Conservation (phyloP, 1,140 invertebrate species). For the Diabrotica undecimpunctata region DNA sequence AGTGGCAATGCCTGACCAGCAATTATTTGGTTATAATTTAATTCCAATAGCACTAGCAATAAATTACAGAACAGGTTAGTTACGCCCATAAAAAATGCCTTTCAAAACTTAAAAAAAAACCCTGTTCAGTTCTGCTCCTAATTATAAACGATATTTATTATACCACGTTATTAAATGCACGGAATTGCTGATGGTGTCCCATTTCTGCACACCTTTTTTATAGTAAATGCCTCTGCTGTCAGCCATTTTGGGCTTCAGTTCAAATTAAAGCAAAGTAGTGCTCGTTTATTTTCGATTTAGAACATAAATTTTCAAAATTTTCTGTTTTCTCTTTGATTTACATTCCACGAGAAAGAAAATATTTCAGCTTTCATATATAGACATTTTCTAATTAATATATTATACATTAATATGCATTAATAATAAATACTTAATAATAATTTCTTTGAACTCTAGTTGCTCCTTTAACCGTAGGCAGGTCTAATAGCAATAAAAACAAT, state of each 20-base stretch:
- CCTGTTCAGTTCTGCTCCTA: background rate
- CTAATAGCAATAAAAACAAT: no score
- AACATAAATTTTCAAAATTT: no score
- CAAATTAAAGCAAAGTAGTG: constrained; percentile 5
- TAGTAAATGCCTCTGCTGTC: constrained; percentile 16
- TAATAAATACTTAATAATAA: no score
- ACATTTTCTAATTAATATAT: no score
- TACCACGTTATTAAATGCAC: background rate
- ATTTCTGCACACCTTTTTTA: constrained; percentile 16
- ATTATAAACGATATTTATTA: constrained; percentile 3
- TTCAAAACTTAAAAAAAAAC: background rate
- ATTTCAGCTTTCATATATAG: no score
- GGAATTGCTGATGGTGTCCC: constrained; percentile 8
- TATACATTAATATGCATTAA: no score
- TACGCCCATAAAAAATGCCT: background rate
- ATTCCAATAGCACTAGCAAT: background rate
- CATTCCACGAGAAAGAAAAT: no score
- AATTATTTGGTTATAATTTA: background rate
- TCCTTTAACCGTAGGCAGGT: no score
- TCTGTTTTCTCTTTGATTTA: no score
- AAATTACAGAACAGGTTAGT: background rate
- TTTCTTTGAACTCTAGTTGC: no score
- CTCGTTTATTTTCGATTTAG: no score
- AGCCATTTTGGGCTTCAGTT: constrained; percentile 19
- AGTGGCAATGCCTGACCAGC: background rate